Evolutionary conservation across 2,113 vertebrate species (phyloP), one percentile per base, ranked within the genome.

Genomic region (Oophaga pumilio): DNA sequence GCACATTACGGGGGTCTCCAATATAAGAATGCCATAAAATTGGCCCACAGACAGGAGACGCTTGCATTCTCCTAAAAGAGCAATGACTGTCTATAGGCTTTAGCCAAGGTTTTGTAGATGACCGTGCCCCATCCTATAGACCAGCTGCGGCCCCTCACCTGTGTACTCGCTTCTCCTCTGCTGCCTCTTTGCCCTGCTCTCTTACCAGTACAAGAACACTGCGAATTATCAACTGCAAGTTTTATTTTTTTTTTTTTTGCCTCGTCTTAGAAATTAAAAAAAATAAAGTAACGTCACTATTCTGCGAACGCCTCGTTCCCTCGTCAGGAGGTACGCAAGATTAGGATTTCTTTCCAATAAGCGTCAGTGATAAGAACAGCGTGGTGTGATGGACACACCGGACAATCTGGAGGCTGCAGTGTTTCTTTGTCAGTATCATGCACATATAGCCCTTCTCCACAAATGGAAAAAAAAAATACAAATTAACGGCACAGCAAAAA

Each of bases 391-490:
- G n/a, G 60, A 24, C n/a, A 60, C n/a, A 33, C 7, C 6, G 49
- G 12, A 68, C 60, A 17, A 50, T 66, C 60, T 66, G 60, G 77
- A 28, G 57, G 57, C 57, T 26, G 57, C 14, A 20, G 59, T 12
- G 15, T 82, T 0, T 22, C 24, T 77, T 18, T 57, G 24, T 60
- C 53, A 66, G 60, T 59, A 33, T 76, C 71, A 49, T 59, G 69
- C 87, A 77, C 33, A 15, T 56, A 33, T 84, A 84, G 87, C 87
- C 87, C 81, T 88, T 88, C 80, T 88, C 50, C n/a, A 57, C 24
- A 50, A 17, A 71, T 53, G 4, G 11, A 71, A 84, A 84, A 43
- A 43, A 33, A 33, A 33, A 33, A 66, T 52, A 57, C 6, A 17
- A 12, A n/a, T 68, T 26, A 76, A 73, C 59, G n/a, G 50, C 24